A percentile compares a stretch with the other conserved stretches of the same genome.
Conservation (phyloP, 2,888 invertebrate genomes). For the Dorcus hopei region DNA sequence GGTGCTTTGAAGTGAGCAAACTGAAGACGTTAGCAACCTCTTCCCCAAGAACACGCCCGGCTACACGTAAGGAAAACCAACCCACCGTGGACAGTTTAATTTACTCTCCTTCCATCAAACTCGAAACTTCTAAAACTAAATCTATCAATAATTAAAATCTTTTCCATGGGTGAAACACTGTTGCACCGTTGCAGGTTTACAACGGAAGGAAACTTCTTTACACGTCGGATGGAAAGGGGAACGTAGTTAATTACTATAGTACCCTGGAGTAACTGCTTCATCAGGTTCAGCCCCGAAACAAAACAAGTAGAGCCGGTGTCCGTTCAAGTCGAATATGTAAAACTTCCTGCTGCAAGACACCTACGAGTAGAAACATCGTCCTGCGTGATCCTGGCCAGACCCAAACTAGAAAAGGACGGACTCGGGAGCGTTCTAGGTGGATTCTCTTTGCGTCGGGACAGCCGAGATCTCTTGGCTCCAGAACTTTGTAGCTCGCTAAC, state of each 20-base stretch:
- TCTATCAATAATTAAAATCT: too few relatives aligned
- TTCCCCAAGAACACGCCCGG: too few relatives aligned
- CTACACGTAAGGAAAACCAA: too few relatives aligned
- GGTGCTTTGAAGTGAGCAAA: too few relatives aligned
- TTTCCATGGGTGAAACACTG: not conserved
- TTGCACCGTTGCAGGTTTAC: not conserved
- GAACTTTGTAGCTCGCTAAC: slow-evolving; percentile 6
- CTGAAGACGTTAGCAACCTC: too few relatives aligned
- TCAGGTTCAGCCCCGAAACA: slow-evolving; percentile 6
- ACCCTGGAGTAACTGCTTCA: slow-evolving; percentile 9
- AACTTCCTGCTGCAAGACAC: slow-evolving; percentile 7
- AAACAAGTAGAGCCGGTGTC: slow-evolving; percentile 10
- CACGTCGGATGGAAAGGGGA: not conserved
- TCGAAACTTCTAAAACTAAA: not conserved
- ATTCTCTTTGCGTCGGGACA: too few relatives aligned
- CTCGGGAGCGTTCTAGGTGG: too few relatives aligned
- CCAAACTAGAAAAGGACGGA: too few relatives aligned
- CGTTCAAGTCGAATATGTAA: slow-evolving; percentile 5
- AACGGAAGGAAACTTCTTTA: not conserved
- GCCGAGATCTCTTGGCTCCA: slow-evolving; percentile 3
- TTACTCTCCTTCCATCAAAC: not conserved
- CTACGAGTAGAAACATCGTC: too few relatives aligned
- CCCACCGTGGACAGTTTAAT: not conserved
- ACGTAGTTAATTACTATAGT: slow-evolving; percentile 6
- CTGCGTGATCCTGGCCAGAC: too few relatives aligned